These are phyloP conservation scores for Pungitius pungitius DNA, from an alignment of 2,113 vertebrate species.

Conservation along the genomic window DNA sequence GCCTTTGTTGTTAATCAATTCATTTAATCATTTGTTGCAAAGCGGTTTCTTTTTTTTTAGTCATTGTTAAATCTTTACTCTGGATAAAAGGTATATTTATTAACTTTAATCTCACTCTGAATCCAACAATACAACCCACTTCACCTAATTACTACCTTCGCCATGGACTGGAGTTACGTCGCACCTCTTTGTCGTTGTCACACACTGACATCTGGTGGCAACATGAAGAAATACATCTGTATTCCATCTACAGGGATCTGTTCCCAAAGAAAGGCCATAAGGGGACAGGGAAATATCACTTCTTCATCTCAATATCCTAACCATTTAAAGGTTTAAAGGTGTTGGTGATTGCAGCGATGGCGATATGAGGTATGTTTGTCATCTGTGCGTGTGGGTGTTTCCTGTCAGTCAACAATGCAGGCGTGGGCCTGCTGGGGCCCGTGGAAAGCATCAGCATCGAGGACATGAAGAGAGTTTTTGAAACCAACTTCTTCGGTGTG, in stretches of 20 bases:
- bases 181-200: constrained; percentile 40
- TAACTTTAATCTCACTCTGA: constrained; percentile 29
- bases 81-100: constrained; percentile 45
- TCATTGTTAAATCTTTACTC: constrained; percentile 29
- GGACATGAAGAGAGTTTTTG: constrained; percentile 88
- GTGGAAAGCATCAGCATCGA: constrained; percentile 88
- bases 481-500: constrained; percentile 93
- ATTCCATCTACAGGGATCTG: background rate
- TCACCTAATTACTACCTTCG: constrained; percentile 57
- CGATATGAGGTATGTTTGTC: background rate
- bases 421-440: constrained; percentile 88
- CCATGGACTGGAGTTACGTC: constrained; percentile 42
- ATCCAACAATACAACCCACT: constrained; percentile 43
- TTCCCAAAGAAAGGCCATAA: background rate
- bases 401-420: constrained; percentile 90
- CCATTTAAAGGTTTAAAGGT: background rate
- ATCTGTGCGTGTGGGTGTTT: constrained; percentile 23
- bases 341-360: background rate
- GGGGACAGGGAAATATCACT: background rate
- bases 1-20: background rate
- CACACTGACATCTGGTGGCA: constrained; percentile 71
- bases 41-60: background rate
- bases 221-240: background rate
- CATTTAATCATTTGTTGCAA: background rate
- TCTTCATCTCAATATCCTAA: background rate